A percentile compares a stretch with the other conserved stretches of the same genome.
phyloP scores from a whole-genome alignment of 2,888 invertebrate genomes.

The Torymus texanus region DNA sequence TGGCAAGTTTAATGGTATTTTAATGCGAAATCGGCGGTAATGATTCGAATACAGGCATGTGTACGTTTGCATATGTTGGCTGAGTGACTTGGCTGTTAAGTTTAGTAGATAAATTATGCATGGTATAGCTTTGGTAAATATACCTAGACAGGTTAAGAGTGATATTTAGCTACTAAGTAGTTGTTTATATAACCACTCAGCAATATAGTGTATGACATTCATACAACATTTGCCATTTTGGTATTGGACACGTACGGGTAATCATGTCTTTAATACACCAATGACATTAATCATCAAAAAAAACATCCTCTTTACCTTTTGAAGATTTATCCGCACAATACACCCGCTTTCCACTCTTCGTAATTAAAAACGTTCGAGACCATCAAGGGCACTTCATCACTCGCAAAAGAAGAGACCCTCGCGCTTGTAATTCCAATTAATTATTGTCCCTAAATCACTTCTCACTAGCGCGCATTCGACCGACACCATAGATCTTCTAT shows the following conservation, averaged over 20 bases:
- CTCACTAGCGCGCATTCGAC: not conserved
- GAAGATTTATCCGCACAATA: not conserved
- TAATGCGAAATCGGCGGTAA: conserved; percentile 21
- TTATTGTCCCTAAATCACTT: conserved; percentile 33
- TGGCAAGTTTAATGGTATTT: conserved; percentile 32
- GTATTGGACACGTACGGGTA: no score
- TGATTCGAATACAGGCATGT: conserved; percentile 3
- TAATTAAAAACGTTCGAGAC: not conserved
- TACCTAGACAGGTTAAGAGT: no score
- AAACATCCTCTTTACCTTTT: no score
- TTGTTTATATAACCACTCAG: no score
- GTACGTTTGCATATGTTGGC: not conserved
- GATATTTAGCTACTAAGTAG: no score
- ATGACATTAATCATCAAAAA: no score
- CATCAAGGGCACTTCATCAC: conserved; percentile 10
- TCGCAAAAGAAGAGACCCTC: conserved; percentile 10
- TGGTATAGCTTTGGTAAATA: no score
- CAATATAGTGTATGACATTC: no score
- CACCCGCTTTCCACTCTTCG: not conserved
- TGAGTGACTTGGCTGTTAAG: conserved; percentile 7
- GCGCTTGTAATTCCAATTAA: conserved; percentile 34
- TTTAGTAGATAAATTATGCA: no score
- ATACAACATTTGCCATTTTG: no score
- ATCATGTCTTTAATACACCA: no score
- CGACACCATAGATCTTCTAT: conserved; percentile 1